Evolutionary conservation across 2,797 vertebrate genomes (phyloP), one percentile per base, ranked within the genome.

Genomic region (Hemitrygon akajei): DNA sequence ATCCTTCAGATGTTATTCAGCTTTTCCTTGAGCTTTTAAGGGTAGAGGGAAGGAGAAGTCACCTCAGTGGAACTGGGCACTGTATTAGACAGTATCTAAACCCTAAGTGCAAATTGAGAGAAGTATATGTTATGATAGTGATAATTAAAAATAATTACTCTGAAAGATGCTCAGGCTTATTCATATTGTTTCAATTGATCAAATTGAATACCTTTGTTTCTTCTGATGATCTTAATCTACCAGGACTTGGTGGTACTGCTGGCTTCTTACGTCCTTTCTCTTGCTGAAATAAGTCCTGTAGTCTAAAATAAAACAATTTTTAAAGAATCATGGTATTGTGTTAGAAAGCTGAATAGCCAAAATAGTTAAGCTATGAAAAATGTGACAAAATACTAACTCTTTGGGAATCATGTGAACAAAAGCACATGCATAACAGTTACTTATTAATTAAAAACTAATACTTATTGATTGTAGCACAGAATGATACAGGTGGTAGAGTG

Each of bases 241-340:
- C 99, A 79, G 99, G 99, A 95, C 99, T 99, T 1, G 99, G 98
- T 37, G 99, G 99, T 94, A 99, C 99, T 20, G 98, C 98, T 93
- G 98, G 97, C 89, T 98, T 97, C 94, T 99, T 99, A 95, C 98
- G 98, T 93, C 99, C 98, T 95, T 99, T 99, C 95, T 99, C 99
- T 96, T 98, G 99, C 95, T 99, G 99, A 95, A 99, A 99, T 94
- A 99, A 96, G 94, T 99, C 99, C 95, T 99, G 99, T 80, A 99
- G 95, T 95, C 99, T 99, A 95, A 40, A 94, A 94, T 94, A 3
- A 87, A 60, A 89, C 14, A 3, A 5, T 93, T 56, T 73, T n/a
- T 6, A 47, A 56, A 76, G 56, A 71, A 25, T 73, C 25, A 12
- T 37, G 0, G 27, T 18, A 40, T 25, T 56, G 12, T 30, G 37